These are phyloP conservation scores for Amblyopsis rosae DNA, from an alignment of 2,113 vertebrate species.

Conservation along the genomic window DNA sequence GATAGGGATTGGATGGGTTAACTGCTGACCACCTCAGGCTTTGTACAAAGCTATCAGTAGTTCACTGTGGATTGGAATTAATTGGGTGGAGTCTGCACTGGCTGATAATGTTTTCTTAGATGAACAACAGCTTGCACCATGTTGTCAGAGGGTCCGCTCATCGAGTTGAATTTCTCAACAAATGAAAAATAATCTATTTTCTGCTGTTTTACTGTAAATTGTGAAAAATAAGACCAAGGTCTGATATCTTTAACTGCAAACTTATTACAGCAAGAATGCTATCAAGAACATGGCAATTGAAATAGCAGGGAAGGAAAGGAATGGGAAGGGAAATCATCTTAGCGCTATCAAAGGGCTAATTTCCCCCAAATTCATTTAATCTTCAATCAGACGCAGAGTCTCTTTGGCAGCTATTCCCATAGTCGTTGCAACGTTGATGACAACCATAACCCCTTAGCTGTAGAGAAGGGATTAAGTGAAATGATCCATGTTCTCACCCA, in stretches of 20 bases:
- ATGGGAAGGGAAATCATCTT: background rate
- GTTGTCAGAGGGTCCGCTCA: no score
- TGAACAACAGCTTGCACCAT: no score
- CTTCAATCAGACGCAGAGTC: constrained; percentile 39
- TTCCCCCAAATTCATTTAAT: constrained; percentile 21
- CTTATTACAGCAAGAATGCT: background rate
- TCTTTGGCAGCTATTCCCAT: constrained; percentile 39
- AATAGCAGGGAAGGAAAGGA: constrained; percentile 2
- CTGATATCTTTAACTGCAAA: constrained; percentile 5
- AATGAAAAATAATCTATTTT: no score
- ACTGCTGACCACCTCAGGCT: no score
- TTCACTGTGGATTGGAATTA: no score
- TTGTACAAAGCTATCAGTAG: no score
- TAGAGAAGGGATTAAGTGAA: constrained; percentile 59
- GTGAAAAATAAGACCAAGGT: constrained; percentile 1
- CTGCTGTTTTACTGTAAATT: background rate
- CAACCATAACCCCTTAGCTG: constrained; percentile 47
- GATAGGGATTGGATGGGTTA: no score
- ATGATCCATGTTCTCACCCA: constrained; percentile 64
- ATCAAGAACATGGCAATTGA: constrained; percentile 16
- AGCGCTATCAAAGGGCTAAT: constrained; percentile 24
- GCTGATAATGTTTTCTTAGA: no score
- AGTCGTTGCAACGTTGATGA: constrained; percentile 47
- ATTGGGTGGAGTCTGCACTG: no score
- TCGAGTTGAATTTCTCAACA: no score